Evolutionary conservation across 2,113 vertebrate genomes (phyloP).

Genomic region (Antidorcas marsupialis): DNA sequence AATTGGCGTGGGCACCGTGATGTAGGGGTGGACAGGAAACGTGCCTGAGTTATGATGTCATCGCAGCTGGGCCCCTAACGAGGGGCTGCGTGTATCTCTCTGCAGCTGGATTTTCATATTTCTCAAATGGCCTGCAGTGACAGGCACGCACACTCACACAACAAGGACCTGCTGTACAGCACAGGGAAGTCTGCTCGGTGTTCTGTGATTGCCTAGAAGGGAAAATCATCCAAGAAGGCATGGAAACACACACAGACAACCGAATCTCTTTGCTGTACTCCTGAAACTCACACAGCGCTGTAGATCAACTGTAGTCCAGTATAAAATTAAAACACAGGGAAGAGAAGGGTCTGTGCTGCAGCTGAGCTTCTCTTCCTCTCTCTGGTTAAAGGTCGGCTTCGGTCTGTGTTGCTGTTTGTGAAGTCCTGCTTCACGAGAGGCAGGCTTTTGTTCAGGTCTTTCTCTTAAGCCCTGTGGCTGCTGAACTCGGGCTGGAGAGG

Average conservation of each 20-base stretch:
- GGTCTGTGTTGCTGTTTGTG: fast-evolving
- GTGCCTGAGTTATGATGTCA: background rate
- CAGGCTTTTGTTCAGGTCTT: background rate
- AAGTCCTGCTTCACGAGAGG: background rate
- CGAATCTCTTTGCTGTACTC: background rate
- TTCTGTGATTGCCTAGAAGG: background rate
- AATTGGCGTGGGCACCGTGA: background rate
- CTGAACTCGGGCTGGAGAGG: background rate
- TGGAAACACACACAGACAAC: no score
- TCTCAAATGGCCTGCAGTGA: background rate
- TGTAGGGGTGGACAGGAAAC: background rate
- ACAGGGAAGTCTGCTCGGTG: fast-evolving
- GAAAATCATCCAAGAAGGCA: background rate
- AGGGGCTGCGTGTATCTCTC: background rate
- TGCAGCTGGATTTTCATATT: background rate
- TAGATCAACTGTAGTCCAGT: background rate
- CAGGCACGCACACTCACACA: background rate
- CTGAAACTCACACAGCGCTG: background rate
- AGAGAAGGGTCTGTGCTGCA: background rate
- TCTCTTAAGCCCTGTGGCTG: background rate
- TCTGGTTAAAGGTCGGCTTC: background rate
- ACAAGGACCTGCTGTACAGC: no score
- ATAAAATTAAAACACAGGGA: background rate
- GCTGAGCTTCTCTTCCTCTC: background rate
- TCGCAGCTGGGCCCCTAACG: fast-evolving